Base-by-base conservation (phyloP, 2,113 vertebrate genomes). In the Eptatretus burgeri region DNA sequence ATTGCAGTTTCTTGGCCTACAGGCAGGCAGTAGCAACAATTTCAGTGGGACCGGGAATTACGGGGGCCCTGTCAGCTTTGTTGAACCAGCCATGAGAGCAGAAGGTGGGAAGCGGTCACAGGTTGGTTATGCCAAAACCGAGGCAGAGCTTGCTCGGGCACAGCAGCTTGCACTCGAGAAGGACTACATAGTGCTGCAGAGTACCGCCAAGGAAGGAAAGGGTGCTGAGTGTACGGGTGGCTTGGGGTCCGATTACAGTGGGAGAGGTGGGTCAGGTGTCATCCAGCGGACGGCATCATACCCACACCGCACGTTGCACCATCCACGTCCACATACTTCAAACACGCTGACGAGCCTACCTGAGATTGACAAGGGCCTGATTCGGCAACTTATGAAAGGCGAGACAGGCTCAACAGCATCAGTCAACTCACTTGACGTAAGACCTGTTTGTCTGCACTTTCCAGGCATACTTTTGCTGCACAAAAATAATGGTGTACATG, bases 171-270 rank as follows among this genome's bases (percentile, higher is more conserved):
- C 86, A 80, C 82, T 98, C 78, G 91, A 98, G 71, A 87, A 85
- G 10, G 91, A 98, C 80, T 98, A 98, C 69, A 96, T 98, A 9
- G 85, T 96, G 63, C 83, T 98, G 89, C 91, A 88, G 20, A 76
- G 80, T 60, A 60, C n/a, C 56, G 10, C 20, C 56, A 60, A 60
- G 56, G 56, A 60, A 12, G 56, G 56, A n/a, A 60, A 60, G 56
- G 56, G 56, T 60, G n/a, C 56, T n/a, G 56, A 60, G n/a, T 10
- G 56, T 60, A 12, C n/a, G 11, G 56, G 56, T 20, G 56, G 56
- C 56, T 60, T 60, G 56, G 56, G 56, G 9, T 41, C 27, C 27
- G 27, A 41, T 41, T 60, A 60, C 56, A 20, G 11, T 60, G 56
- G n/a, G 56, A n/a, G 56, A 20, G 56, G 56, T 17, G 56, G 56